Evolutionary conservation across 2,888 invertebrate genomes (phyloP).

Genomic region (Heteromyza rotundicornis): DNA sequence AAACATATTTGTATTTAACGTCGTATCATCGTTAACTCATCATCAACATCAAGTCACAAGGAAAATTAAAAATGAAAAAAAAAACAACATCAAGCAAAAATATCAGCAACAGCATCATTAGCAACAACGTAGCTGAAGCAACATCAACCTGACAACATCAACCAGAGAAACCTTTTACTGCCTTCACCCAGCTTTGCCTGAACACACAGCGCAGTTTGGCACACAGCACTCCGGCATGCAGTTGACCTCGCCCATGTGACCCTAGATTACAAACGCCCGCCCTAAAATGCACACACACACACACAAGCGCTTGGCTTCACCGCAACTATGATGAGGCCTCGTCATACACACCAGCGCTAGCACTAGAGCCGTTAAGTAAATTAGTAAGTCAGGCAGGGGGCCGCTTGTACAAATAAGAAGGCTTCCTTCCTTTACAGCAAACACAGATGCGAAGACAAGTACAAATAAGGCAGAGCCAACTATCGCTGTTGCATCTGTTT

Average conservation of each 20-base stretch:
- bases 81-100: slow-evolving; percentile 2
- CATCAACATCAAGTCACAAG: slow-evolving; percentile 10
- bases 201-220: neutral
- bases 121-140: slow-evolving; percentile 34
- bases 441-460: neutral
- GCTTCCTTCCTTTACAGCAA: neutral
- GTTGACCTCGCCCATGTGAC: slow-evolving; percentile 49
- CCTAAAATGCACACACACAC: slow-evolving; percentile 26
- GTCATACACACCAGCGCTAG: neutral
- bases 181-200: neutral
- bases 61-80: neutral
- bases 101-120: slow-evolving; percentile 26
- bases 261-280: slow-evolving; percentile 52
- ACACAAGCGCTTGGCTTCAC: neutral
- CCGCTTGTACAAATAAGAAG: slow-evolving; percentile 3
- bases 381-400: neutral
- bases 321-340: neutral
- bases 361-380: slow-evolving; percentile 6
- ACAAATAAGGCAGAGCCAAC: neutral
- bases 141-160: slow-evolving; percentile 14
- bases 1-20: neutral
- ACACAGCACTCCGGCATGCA: slow-evolving; percentile 35
- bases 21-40: slow-evolving; percentile 7
- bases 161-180: slow-evolving; percentile 5
- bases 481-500: neutral